Evolutionary conservation across 2,888 invertebrate species (phyloP).

Genomic region (Hypomecis punctinalis): DNA sequence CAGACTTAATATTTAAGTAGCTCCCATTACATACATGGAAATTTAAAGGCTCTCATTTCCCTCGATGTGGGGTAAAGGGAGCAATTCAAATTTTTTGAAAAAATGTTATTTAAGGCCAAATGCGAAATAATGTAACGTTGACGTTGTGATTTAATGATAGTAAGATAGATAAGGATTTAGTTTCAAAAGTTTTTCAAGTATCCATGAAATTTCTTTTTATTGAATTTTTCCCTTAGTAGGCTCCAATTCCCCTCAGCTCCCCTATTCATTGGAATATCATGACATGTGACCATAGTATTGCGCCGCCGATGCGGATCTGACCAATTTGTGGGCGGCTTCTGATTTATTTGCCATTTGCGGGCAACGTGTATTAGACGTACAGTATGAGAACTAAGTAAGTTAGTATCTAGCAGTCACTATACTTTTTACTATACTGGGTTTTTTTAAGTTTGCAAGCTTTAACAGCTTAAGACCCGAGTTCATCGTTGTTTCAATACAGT

Average conservation of each 20-base stretch:
- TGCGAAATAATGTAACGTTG: conserved; percentile 4
- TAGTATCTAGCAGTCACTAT: not conserved
- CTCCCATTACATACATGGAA: not conserved
- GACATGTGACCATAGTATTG: conserved; percentile 56
- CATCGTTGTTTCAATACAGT: no score
- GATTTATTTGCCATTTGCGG: conserved; percentile 54
- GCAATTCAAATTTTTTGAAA: not conserved
- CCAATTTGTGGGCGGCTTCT: conserved; percentile 74
- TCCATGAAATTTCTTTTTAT: conserved; percentile 4
- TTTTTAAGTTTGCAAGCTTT: not conserved
- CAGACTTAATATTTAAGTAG: no score
- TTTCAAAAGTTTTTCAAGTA: conserved; percentile 1
- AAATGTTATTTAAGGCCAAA: not conserved
- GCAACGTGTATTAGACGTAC: not conserved
- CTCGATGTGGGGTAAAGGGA: conserved; percentile 5
- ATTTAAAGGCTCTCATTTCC: conserved; percentile 9
- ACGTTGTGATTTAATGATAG: conserved; percentile 4
- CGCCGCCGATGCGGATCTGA: conserved; percentile 57
- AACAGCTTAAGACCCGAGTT: no score
- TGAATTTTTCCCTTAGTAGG: conserved; percentile 4
- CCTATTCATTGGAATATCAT: conserved; percentile 49
- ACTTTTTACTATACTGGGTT: not conserved
- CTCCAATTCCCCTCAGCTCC: not conserved
- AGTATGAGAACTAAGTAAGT: conserved; percentile 1
- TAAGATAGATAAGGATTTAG: conserved; percentile 1